Conservation (phyloP, 2,797 vertebrate genomes). For the Moxostoma hubbsi region DNA sequence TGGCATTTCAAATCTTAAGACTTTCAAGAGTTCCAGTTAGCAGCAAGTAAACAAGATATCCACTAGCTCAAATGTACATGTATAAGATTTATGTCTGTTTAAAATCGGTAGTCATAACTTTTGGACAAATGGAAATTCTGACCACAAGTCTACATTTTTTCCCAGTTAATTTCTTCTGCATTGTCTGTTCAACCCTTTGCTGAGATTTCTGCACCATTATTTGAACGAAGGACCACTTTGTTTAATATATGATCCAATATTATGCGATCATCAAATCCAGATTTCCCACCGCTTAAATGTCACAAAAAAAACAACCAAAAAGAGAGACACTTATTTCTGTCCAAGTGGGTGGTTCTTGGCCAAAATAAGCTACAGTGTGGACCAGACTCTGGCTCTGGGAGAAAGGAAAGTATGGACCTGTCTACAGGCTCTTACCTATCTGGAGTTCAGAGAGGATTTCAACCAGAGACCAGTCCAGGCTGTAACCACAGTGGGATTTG, state of each 20-base stretch:
- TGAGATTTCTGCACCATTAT: not conserved
- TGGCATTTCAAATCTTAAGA: no score
- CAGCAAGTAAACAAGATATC: no score
- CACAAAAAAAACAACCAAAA: no score
- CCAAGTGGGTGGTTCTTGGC: not conserved
- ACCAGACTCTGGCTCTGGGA: not conserved
- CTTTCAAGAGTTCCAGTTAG: no score
- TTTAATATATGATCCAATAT: not conserved
- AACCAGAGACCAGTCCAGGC: slow-evolving; percentile 96
- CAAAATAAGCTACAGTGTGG: not conserved
- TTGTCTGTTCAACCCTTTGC: not conserved
- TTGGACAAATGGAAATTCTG: no score
- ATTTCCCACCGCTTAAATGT: not conserved
- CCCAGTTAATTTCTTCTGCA: no score
- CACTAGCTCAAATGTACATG: no score
- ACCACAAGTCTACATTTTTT: no score
- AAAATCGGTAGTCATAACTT: no score
- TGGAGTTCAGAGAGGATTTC: slow-evolving; percentile 93
- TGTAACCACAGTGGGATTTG: slow-evolving; percentile 95
- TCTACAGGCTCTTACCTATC: slow-evolving; percentile 84
- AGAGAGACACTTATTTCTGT: no score
- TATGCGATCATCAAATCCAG: not conserved
- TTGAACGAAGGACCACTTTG: not conserved
- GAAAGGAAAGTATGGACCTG: not conserved
- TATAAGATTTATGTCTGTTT: no score